Evolutionary conservation across 2,113 vertebrate genomes (phyloP).

Genomic region (Lichenostomus cassidix): DNA sequence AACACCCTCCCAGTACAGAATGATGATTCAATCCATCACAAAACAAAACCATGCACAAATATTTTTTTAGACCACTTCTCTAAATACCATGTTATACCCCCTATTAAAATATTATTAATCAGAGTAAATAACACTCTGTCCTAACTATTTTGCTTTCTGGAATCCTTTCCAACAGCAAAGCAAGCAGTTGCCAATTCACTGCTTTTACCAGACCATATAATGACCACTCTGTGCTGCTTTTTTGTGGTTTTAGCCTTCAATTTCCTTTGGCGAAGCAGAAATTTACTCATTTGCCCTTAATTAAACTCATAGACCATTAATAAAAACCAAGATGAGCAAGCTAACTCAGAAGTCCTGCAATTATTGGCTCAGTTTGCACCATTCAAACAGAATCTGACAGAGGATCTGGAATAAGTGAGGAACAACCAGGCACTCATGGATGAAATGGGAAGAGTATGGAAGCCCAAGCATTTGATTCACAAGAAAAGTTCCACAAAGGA

Average conservation of each 20-base stretch:
- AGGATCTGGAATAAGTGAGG: neutral
- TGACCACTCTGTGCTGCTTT: neutral
- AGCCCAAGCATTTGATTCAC: neutral
- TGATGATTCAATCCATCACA: fast-evolving
- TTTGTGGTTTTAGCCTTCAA: neutral
- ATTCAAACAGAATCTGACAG: neutral
- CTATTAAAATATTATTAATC: neutral
- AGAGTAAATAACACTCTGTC: neutral
- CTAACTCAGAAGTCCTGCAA: neutral
- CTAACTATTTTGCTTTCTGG: neutral
- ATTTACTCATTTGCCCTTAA: neutral
- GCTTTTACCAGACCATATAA: neutral
- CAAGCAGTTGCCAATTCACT: neutral
- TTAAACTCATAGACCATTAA: neutral
- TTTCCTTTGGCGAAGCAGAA: neutral
- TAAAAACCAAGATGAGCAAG: neutral
- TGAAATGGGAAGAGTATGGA: neutral
- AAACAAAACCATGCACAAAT: neutral
- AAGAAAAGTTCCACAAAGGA: neutral
- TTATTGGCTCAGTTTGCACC: neutral
- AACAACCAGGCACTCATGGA: neutral
- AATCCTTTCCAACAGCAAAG: neutral
- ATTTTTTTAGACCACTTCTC: neutral
- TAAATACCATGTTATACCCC: neutral
- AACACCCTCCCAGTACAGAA: neutral